Base-by-base conservation (phyloP, 2,888 invertebrate species). In the Perithous albicinctus region DNA sequence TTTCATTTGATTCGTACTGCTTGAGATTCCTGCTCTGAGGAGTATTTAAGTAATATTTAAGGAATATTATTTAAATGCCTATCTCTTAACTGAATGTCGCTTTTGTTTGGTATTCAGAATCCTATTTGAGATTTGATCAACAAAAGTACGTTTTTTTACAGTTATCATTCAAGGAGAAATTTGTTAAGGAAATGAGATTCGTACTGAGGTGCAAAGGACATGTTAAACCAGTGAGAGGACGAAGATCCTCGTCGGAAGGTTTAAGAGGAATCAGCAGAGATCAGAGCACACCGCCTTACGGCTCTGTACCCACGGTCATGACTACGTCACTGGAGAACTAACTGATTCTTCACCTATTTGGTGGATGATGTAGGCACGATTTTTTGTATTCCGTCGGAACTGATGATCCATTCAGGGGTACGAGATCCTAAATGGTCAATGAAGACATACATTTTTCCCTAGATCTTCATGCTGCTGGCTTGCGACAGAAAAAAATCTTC, bases 121-220 rank as follows among this genome's bases (percentile, higher is more conserved):
- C 6, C 10, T 6, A 10, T 56, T 29, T 7, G 29, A 56, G 4
- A 29, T 1, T 1, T 1, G 12, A 2, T 56, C n/a, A 29, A 29
- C 23, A 3, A 41, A 32, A 48, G 41, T 59, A 8, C 7, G n/a
- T n/a, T 46, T 38, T 59, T 26, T 92, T 93, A 4, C 89, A 96
- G 95, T 93, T 95, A 6, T 92, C 96, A 0, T 95, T 96, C 85
- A 94, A 93, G 87, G 94, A 95, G 54, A 96, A 96, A 84, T 90
- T 97, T 10, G 93, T 93, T 67, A 95, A 95, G 15, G 97, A 97
- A 91, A 87, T 97, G 43, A 95, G 94, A 86, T 97, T 97, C 88
- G 94, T 97, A 38, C 89, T 96, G 0, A 95, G 95, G 88, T 96
- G 96, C 86, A 95, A 95, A 78, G 95, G 95, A 23, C 95, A 96